These are phyloP conservation scores for Phaedon cochleariae DNA, from an alignment of 2,888 invertebrate species.

Conservation along the genomic window DNA sequence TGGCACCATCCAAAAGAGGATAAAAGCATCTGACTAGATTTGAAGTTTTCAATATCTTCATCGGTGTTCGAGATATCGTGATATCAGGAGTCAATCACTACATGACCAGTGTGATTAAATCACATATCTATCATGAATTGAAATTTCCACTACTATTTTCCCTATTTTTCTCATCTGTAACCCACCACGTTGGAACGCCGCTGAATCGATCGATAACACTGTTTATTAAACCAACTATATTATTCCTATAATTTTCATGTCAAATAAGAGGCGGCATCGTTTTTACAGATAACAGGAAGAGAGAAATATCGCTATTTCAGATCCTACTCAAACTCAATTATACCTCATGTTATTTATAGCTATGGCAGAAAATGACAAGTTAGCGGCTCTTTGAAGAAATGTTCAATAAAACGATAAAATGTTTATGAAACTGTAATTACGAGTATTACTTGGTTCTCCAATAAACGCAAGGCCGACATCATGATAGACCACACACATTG, in stretches of 20 bases:
- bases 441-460: background rate
- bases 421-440: background rate
- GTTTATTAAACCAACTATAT: background rate
- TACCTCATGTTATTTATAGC: background rate
- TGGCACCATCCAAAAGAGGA: no score
- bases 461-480: background rate
- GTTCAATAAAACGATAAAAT: constrained; percentile 3
- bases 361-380: background rate
- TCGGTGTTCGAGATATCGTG: no score
- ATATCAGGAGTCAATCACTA: no score
- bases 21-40: no score
- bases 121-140: no score
- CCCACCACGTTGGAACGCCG: no score
- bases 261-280: background rate
- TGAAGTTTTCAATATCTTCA: no score
- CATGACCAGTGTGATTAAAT: no score
- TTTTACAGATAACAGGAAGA: background rate
- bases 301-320: background rate
- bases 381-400: background rate
- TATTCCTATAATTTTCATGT: background rate
- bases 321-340: background rate
- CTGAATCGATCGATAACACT: background rate
- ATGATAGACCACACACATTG: background rate
- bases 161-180: no score
- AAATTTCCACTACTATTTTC: no score